phyloP scores from a whole-genome alignment of 2,113 vertebrate species.

The Hippocampus zosterae region DNA sequence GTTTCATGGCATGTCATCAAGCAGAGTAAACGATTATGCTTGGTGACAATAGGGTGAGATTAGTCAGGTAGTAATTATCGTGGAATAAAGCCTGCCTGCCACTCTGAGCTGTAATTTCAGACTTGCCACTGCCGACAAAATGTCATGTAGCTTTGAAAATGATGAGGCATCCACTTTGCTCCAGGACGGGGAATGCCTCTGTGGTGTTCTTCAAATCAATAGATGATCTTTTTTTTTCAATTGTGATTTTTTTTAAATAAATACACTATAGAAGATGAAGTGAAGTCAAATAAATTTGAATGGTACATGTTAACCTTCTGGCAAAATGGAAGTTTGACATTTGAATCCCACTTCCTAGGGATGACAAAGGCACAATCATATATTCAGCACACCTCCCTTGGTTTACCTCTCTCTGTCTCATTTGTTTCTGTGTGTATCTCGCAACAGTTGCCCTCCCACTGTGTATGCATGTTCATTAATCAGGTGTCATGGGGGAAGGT shows the following conservation, averaged over 20 bases:
- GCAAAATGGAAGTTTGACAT: conserved; percentile 15
- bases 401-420: conserved; percentile 27
- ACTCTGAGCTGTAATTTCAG: conserved; percentile 52
- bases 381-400: conserved; percentile 11
- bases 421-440: conserved; percentile 35
- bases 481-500: conserved; percentile 57
- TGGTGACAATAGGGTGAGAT: conserved; percentile 14
- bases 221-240: conserved; percentile 7
- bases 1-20: not conserved
- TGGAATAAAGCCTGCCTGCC: conserved; percentile 20
- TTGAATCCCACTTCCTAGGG: conserved; percentile 34
- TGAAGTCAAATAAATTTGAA: conserved; percentile 29
- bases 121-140: conserved; percentile 42
- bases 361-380: conserved; percentile 8
- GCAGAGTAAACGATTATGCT: not conserved
- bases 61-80: conserved; percentile 59
- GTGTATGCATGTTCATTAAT: conserved; percentile 56
- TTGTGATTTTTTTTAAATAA: conserved; percentile 1
- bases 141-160: conserved; percentile 35
- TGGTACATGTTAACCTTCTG: conserved; percentile 10
- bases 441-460: conserved; percentile 31
- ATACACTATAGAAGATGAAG: conserved; percentile 15
- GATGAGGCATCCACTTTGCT: conserved; percentile 32
- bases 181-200: conserved; percentile 46
- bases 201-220: not conserved